phyloP scores from a whole-genome alignment of 2,797 vertebrate genomes.

The Lagodon rhomboides region DNA sequence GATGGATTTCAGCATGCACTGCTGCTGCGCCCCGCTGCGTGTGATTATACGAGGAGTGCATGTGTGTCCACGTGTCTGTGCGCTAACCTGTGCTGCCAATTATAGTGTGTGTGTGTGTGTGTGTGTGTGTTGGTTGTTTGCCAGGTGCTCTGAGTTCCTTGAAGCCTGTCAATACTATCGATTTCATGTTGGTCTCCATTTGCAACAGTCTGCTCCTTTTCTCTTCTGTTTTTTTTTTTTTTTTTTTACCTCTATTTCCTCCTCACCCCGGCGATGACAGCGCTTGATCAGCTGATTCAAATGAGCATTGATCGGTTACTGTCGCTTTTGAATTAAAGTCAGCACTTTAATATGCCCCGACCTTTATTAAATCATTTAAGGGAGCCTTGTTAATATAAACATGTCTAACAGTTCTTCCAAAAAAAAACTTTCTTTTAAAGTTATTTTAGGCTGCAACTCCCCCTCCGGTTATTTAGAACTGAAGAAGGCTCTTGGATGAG shows the following conservation, averaged over 20 bases:
- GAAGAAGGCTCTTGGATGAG: too few relatives aligned
- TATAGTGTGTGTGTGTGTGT: background rate
- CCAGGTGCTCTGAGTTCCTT: slow-evolving; percentile 36
- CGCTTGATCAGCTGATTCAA: slow-evolving; percentile 56
- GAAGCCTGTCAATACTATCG: slow-evolving; percentile 51
- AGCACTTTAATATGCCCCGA: slow-evolving; percentile 36
- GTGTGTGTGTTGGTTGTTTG: slow-evolving; percentile 19
- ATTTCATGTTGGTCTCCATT: slow-evolving; percentile 29
- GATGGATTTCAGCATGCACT: slow-evolving; percentile 20
- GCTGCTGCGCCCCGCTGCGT: background rate
- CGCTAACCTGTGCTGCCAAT: slow-evolving; percentile 20
- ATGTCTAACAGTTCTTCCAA: background rate
- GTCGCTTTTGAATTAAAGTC: slow-evolving; percentile 43
- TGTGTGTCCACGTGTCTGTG: background rate
- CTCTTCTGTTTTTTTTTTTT: slow-evolving; percentile 14
- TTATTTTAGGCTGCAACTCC: background rate
- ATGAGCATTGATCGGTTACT: slow-evolving; percentile 54
- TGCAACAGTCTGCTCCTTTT: slow-evolving; percentile 1
- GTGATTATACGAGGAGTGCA: background rate
- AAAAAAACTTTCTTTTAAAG: background rate
- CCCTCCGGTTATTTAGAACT: too few relatives aligned
- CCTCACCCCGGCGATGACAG: background rate
- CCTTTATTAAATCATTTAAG: slow-evolving; percentile 44
- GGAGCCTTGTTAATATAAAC: background rate
- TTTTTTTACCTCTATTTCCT: background rate